Base-by-base conservation (phyloP, 2,113 vertebrate genomes). In the Delphinapterus leucas region DNA sequence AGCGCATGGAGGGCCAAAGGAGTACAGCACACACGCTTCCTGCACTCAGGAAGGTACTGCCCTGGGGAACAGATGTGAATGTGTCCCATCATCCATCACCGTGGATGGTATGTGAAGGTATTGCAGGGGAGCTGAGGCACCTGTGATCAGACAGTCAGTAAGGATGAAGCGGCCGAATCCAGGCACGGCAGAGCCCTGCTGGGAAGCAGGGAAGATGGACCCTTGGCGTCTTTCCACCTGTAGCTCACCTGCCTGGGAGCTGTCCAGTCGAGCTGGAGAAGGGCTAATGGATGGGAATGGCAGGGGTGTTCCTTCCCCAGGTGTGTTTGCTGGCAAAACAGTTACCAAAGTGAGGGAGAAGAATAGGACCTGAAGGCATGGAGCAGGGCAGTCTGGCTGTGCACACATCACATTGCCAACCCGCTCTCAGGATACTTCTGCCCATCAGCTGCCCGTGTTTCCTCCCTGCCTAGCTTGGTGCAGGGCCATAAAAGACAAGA, bases 331-430 rank as follows among this genome's bases (percentile, higher is more conserved):
- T 41, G 38, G 21, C 36, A 33, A 26, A 58, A 41, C n/a, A 7
- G 81, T 8, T 28, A 41, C 41, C n/a, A 8, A 2, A 17, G 44
- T 18, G 25, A 88, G 53, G 36, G 55, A 58, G 21, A 44, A 55
- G 68, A 70, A 17, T 38, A 2, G 0, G 33, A 14, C 17, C 10
- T 6, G 26, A 17, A 70, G 80, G 33, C 4, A 0, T 0, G 2
- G 14, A 12, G 73, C 18, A 71, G 60, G 41, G 9, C 21, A 3
- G 61, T 20, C 49, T 25, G 77, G 31, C 47, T 31, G 10, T 5
- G 14, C 33, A 7, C 2, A 0, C 5, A 14, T 28, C 36, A 15
- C 23, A 8, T 13, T 15, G 10, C 26, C 1, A 0, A 4, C 11
- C 31, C 53, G 5, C 21, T 71, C 18, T 60, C 23, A 2, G 14